Evolutionary conservation across 2,113 vertebrate genomes (phyloP).

Genomic region (Menidia beryllina): DNA sequence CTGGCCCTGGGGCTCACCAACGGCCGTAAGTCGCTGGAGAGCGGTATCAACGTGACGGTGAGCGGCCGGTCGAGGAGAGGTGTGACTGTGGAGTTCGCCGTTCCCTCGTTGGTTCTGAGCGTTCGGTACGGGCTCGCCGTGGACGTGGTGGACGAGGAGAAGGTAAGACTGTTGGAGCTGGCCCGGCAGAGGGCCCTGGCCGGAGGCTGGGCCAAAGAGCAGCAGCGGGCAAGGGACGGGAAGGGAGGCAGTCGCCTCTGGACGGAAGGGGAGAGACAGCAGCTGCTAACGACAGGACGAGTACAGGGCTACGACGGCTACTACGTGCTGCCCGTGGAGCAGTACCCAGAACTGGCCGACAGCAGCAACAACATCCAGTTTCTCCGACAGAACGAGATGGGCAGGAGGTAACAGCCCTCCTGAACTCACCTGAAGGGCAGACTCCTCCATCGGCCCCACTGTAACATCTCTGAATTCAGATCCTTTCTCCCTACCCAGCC

Average conservation of each 20-base stretch:
- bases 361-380: constrained; percentile 99
- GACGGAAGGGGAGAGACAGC: constrained; percentile 98
- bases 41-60: constrained; percentile 93
- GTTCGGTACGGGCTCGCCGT: constrained; percentile 92
- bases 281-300: constrained; percentile 92
- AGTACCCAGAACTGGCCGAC: constrained; percentile 99
- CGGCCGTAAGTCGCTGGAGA: constrained; percentile 93
- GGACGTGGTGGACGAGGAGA: constrained; percentile 95
- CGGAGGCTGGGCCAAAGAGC: constrained; percentile 94
- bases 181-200: constrained; percentile 93
- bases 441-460: constrained; percentile 49
- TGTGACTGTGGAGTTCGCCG: constrained; percentile 93
- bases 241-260: constrained; percentile 95
- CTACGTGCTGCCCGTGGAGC: constrained; percentile 97
- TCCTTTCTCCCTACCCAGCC: constrained; percentile 54
- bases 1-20: constrained; percentile 91
- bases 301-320: constrained; percentile 98
- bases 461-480: constrained; percentile 55
- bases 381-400: constrained; percentile 99
- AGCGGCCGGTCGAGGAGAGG: constrained; percentile 93
- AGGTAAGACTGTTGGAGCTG: constrained; percentile 92
- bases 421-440: constrained; percentile 44
- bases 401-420: constrained; percentile 98
- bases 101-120: constrained; percentile 89
- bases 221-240: constrained; percentile 92